A percentile compares a stretch with the other conserved stretches of the same genome.
These are phyloP conservation scores for Euglossa dilemma DNA, from an alignment of 1,140 invertebrate genomes.

Conservation along the genomic window DNA sequence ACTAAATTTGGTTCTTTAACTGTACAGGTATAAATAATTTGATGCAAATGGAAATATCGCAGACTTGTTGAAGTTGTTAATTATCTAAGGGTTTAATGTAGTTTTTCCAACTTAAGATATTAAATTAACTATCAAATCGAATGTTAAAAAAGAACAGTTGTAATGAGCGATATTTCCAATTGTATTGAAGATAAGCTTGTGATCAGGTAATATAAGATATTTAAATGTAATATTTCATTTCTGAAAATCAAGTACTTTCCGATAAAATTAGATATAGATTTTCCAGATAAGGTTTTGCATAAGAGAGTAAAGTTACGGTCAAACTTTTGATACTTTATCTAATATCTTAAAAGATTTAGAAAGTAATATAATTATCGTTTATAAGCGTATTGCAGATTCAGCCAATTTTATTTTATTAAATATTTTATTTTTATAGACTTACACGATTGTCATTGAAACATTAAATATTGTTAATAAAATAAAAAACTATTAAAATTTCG, in stretches of 20 bases:
- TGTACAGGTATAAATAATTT: constrained; percentile 48
- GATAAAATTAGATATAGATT: constrained; percentile 25
- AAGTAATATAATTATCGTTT: constrained; percentile 38
- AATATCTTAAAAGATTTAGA: constrained; percentile 39
- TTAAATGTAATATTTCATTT: constrained; percentile 19
- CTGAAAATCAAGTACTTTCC: constrained; percentile 14
- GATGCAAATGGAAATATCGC: constrained; percentile 47
- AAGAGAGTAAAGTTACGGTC: constrained; percentile 40
- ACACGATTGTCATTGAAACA: constrained; percentile 1
- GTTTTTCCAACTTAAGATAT: not conserved
- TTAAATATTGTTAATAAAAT: constrained; percentile 1
- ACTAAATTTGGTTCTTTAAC: constrained; percentile 31
- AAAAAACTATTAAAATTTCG: constrained; percentile 7
- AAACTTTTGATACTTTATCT: constrained; percentile 51
- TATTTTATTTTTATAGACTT: constrained; percentile 51
- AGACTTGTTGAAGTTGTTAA: constrained; percentile 17
- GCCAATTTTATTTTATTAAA: constrained; percentile 42
- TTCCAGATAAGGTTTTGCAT: constrained; percentile 34
- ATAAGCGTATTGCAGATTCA: constrained; percentile 35
- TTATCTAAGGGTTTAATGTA: not conserved
- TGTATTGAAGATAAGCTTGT: constrained; percentile 44
- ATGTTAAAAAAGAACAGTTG: not conserved
- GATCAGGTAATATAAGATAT: constrained; percentile 53
- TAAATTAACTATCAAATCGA: not conserved
- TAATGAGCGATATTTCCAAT: constrained; percentile 40